These are phyloP conservation scores for Hucho hucho DNA, from an alignment of 2,113 vertebrate genomes.

Conservation along the genomic window DNA sequence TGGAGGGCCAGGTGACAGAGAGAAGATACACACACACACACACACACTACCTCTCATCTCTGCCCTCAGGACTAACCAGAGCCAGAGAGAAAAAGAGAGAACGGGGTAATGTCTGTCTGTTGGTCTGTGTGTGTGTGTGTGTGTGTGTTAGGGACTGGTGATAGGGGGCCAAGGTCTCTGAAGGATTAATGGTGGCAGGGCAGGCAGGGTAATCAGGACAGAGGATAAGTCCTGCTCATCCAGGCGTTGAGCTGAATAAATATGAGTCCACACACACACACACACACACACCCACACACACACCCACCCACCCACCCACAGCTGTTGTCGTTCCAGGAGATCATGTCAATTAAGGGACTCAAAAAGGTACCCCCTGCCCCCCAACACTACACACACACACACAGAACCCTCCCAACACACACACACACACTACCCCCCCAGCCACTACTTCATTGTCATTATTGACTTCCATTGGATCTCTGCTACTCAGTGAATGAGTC, in stretches of 20 bases:
- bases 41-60: background rate
- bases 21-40: slow-evolving; percentile 10
- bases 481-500: slow-evolving; percentile 45
- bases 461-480: slow-evolving; percentile 43
- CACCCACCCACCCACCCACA: slow-evolving; percentile 25
- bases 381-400: too few species aligned
- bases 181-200: slow-evolving; percentile 75
- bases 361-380: background rate
- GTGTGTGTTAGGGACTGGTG: slow-evolving; percentile 51
- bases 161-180: slow-evolving; percentile 66
- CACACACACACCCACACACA: background rate
- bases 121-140: slow-evolving; percentile 27
- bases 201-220: slow-evolving; percentile 74
- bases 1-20: slow-evolving; percentile 36
- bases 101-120: slow-evolving; percentile 4
- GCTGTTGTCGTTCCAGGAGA: slow-evolving; percentile 54
- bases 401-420: too few species aligned
- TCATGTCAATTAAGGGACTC: slow-evolving; percentile 63
- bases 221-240: slow-evolving; percentile 71
- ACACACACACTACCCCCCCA: too few species aligned
- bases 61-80: slow-evolving; percentile 23
- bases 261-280: slow-evolving; percentile 56
- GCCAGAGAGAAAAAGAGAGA: background rate
- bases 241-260: slow-evolving; percentile 75
- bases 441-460: background rate